Evolutionary conservation across 2,113 vertebrate species (phyloP).

Genomic region (Piprites chloris): DNA sequence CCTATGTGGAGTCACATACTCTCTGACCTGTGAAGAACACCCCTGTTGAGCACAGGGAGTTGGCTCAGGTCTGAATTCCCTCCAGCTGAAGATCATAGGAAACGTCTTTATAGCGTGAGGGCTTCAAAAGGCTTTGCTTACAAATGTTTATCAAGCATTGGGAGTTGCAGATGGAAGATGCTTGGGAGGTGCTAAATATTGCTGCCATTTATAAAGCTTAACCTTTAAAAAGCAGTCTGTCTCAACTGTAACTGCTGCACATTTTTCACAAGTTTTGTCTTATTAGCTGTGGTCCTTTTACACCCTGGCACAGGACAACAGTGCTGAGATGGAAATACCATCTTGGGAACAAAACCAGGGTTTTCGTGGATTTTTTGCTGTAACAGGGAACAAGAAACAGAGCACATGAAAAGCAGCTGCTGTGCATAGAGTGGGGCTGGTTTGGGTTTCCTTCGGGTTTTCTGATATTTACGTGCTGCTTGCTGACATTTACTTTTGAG

Average conservation of each 20-base stretch:
- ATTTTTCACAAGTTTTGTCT: neutral
- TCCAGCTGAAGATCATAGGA: neutral
- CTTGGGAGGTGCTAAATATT: conserved; percentile 52
- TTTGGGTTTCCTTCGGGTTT: neutral
- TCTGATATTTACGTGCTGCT: neutral
- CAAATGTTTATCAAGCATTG: conserved; percentile 6
- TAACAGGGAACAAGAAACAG: neutral
- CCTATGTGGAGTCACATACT: neutral
- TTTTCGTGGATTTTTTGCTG: neutral
- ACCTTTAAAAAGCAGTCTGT: conserved; percentile 49
- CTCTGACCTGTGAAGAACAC: neutral
- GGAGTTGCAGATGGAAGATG: conserved; percentile 46
- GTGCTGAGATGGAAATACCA: neutral
- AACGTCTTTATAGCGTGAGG: neutral
- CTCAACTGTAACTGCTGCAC: neutral
- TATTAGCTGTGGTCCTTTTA: neutral
- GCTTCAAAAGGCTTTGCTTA: conserved; percentile 19
- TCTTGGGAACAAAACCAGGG: neutral
- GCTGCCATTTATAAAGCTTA: conserved; percentile 51
- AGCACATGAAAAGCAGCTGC: neutral
- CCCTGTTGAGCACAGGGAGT: neutral
- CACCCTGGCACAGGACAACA: neutral
- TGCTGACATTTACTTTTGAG: neutral
- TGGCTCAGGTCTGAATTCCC: neutral
- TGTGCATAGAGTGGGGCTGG: neutral